Conservation (phyloP, 2,113 vertebrate species). For the Oryzias melastigma region DNA sequence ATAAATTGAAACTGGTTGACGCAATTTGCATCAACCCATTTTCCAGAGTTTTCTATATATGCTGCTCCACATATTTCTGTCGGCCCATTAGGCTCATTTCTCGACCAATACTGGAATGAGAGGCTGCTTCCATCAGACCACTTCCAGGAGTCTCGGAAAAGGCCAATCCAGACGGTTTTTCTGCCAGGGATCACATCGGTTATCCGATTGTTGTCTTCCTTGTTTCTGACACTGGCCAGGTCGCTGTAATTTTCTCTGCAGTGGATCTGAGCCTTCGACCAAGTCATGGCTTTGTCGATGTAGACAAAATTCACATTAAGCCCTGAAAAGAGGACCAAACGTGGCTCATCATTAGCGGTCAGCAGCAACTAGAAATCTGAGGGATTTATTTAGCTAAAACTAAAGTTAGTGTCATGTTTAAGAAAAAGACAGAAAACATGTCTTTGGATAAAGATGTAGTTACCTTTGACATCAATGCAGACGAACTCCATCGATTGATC, state of each 20-base stretch:
- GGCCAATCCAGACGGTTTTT: neutral
- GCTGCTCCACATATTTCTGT: neutral
- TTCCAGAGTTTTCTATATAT: neutral
- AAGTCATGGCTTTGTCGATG: neutral
- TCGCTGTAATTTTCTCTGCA: slow-evolving; percentile 4
- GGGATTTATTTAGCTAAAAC: neutral
- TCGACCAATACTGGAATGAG: neutral
- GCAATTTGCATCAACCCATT: neutral
- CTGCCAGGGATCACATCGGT: neutral
- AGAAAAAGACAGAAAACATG: neutral
- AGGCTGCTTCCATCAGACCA: neutral
- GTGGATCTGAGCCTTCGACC: neutral
- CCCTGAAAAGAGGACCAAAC: neutral
- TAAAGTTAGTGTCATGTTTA: neutral
- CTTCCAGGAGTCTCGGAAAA: neutral
- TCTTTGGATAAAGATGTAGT: neutral
- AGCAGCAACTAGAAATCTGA: neutral
- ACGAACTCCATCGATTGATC: neutral
- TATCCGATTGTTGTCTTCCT: neutral
- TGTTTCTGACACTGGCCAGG: slow-evolving; percentile 10
- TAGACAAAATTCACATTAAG: neutral
- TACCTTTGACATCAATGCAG: slow-evolving; percentile 2
- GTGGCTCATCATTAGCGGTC: no score
- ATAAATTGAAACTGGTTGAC: neutral
- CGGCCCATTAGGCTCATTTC: neutral